phyloP scores from a whole-genome alignment of 2,888 invertebrate species.

The Apocheima hispidaria region DNA sequence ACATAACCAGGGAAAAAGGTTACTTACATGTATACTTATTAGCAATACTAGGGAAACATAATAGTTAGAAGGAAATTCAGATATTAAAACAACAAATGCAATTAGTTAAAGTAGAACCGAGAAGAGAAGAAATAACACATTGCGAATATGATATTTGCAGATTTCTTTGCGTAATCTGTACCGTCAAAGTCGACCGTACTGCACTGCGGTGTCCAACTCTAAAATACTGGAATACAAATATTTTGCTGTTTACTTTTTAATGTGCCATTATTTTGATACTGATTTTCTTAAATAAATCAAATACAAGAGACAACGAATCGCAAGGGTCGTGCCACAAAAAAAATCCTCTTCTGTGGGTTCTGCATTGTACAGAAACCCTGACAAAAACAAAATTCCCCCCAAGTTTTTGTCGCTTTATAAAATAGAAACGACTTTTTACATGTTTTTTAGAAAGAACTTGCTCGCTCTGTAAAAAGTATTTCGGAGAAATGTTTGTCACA shows the following conservation, averaged over 20 bases:
- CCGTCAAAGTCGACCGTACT: too few species aligned
- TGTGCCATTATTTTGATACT: background rate
- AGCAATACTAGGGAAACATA: background rate
- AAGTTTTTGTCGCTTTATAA: slow-evolving; percentile 5
- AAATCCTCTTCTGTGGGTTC: too few species aligned
- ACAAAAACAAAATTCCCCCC: slow-evolving; percentile 8
- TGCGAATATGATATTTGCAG: background rate
- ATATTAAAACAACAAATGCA: background rate
- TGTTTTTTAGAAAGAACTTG: slow-evolving; percentile 7
- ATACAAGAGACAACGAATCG: background rate
- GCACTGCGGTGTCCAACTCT: too few species aligned
- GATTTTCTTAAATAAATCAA: background rate
- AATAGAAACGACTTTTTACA: slow-evolving; percentile 10
- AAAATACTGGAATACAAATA: too few species aligned
- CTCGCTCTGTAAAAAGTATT: slow-evolving; percentile 17
- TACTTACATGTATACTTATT: background rate
- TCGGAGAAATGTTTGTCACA: slow-evolving; percentile 12
- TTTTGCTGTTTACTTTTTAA: background rate
- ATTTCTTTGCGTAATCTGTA: background rate
- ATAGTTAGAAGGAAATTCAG: background rate
- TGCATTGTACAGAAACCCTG: slow-evolving; percentile 8
- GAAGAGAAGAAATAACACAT: background rate
- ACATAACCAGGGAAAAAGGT: background rate
- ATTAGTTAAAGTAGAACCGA: background rate
- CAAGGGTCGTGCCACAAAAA: background rate